Evolutionary conservation across 1,140 invertebrate species (phyloP), one percentile per base, ranked within the genome.

Genomic region (Maconellicoccus hirsutus): DNA sequence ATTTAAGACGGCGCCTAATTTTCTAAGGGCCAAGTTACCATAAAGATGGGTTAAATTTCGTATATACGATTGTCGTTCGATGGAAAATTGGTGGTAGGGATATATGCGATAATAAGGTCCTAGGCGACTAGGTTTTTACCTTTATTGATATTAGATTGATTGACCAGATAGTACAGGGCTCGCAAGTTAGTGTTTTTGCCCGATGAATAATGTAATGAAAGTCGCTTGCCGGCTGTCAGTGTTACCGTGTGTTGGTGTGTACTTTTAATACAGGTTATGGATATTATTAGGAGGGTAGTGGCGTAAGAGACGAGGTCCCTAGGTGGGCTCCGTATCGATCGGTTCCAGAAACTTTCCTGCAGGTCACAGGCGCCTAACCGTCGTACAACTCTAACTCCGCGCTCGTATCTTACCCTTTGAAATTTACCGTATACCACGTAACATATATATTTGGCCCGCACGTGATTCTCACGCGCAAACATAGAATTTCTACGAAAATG

Each of bases 71-170:
- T n/a, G n/a, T n/a, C n/a, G n/a, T n/a, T n/a, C n/a, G n/a, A n/a
- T n/a, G n/a, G n/a, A n/a, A n/a, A n/a, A n/a, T n/a, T n/a, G n/a
- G n/a, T n/a, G n/a, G n/a, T n/a, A n/a, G 29, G 12, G 12, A 33
- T 33, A 33, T 33, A 33, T 33, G 12, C 12, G 29, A 33, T 33
- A 12, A 33, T 33, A 12, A 12, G 29, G 42, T 14, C 3, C 10
- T 6, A 66, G 25, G 25, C 8, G 61, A 23, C 22, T 66, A 66
- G 8, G 61, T 66, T 66, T 66, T 66, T 19, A 66, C 19, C 61
- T 66, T 23, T 66, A 66, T 66, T 66, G 61, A 66, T 66, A 66
- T 66, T 66, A 66, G 61, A 66, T 66, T 66, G 61, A 66, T 66
- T 66, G 61, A 66, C 61, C 61, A 66, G 22, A 66, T 66, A 25